Evolutionary conservation across 2,797 vertebrate genomes (phyloP).

Genomic region (Phrynocephalus forsythii): DNA sequence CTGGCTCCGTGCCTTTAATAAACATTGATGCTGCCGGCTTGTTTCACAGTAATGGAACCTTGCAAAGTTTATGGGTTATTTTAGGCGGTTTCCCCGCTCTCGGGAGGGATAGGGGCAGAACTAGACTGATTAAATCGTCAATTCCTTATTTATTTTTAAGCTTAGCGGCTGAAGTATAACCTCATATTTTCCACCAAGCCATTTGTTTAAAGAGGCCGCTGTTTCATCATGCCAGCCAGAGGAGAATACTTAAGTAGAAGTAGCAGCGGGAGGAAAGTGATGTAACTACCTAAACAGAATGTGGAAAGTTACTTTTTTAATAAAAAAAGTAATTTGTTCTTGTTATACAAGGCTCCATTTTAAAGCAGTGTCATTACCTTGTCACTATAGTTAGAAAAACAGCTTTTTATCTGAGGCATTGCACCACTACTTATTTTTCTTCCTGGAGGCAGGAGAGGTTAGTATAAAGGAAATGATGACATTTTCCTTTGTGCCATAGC

Average conservation of each 20-base stretch:
- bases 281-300: conserved; percentile 48
- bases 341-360: no score
- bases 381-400: no score
- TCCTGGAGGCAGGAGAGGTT: no score
- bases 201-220: conserved; percentile 72
- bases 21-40: conserved; percentile 71
- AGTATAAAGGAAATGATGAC: no score
- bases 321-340: no score
- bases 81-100: conserved; percentile 34
- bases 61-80: conserved; percentile 56
- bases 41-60: conserved; percentile 71
- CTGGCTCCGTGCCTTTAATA: conserved; percentile 71
- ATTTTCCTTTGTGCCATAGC: no score
- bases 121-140: conserved; percentile 76
- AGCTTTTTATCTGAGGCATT: no score
- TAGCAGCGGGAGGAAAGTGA: conserved; percentile 23
- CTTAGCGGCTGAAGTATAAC: conserved; percentile 73
- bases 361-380: no score
- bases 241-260: conserved; percentile 66
- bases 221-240: conserved; percentile 67
- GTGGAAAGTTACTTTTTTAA: no score
- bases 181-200: conserved; percentile 61
- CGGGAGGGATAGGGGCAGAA: conserved; percentile 61
- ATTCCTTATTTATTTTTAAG: conserved; percentile 47
- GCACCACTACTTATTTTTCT: no score